Base-by-base conservation (phyloP, 2,888 invertebrate genomes). In the Diarsia mendica region DNA sequence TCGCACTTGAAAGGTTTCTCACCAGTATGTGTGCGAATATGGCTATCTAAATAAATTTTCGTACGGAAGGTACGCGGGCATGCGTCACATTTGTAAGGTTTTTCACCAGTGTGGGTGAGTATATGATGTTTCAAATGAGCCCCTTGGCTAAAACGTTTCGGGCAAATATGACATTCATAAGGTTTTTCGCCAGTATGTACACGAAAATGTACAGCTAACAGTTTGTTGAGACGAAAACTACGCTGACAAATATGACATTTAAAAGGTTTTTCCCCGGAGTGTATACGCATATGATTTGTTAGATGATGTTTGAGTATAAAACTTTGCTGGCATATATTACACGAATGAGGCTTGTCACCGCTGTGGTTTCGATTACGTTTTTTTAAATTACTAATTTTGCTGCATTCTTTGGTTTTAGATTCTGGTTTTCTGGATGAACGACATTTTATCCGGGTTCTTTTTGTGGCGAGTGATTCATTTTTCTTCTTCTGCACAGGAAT, bases 1-100 rank as follows among this genome's bases (percentile, higher is more conserved):
- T 69, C n/a, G 28, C 75, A 77, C 44, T 44, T 55, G 20, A 49
- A 77, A n/a, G 77, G 77, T 15, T 75, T 76, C 46, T 76, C 75
- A n/a, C 68, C 68, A 15, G 75, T 75, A 11, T 75, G 75, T 20
- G 9, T 39, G n/a, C 51, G 75, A 28, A 68, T 39, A 39, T 75
- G 76, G 13, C 15, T 48, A 15, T 68, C 18, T 53, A 76, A 68
- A 6, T 33, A 61, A 11, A 23, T 18, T 11, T 68, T 75, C 1
- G 61, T 33, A 5, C 68, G 60, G n/a, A 48, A 75, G 2, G 51
- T 61, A 13, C 44, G 10, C 8, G 61, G 46, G 20, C 75, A 76
- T 13, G 15, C 1, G 0, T 76, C 51, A 63, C 76, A 76, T 13
- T 75, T 75, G 20, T 63, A 75, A 13, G 68, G 68, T 68, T 53